Evolutionary conservation across 2,888 invertebrate genomes (phyloP), one percentile per base, ranked within the genome.

Genomic region (Rhodophaea formosa): DNA sequence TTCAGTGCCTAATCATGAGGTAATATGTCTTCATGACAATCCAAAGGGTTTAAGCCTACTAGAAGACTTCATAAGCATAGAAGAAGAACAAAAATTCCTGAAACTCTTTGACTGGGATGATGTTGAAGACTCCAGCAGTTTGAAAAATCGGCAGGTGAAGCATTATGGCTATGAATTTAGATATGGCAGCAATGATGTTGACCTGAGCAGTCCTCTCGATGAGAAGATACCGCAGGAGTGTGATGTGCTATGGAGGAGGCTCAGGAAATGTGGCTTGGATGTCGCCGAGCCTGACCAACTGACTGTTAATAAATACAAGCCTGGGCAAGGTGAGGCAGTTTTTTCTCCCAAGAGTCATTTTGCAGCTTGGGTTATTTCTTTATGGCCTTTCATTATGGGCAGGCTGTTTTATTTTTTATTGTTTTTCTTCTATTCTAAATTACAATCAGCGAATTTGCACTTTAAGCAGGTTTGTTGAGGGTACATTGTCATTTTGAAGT

Each of bases 141-240:
- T 97, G 65, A 98, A 97, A 78, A 95, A 98, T 75, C 91, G 98
- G 42, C 93, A 93, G 86, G 98, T 98, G 0, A 95, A 94, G 77
- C 98, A 98, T 87, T 98, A 94, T 87, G 98, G 98, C 0, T 98
- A 94, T 82, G 97, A 97, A 79, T 99, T 99, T 81, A 89, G 95
- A 62, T 99, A 99, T 83, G 95, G 94, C 52, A 94, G 92, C 23
- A 98, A 98, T 86, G 95, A 96, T 84, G 96, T 98, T 0, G 95
- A 98, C 80, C 89, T 94, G 56, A 81, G 92, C 56, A 82, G 91
- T 54, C 97, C 97, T 0, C 84, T 96, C 32, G 67, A 84, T 0
- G 91, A 94, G 47, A 86, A 86, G 44, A 95, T 98, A 70, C 98
- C 98, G 0, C 63, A 76, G 3, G 92, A 93, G 65, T 97, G 96